Evolutionary conservation across 1,140 invertebrate genomes (phyloP).

Genomic region (Eueides isabella): DNA sequence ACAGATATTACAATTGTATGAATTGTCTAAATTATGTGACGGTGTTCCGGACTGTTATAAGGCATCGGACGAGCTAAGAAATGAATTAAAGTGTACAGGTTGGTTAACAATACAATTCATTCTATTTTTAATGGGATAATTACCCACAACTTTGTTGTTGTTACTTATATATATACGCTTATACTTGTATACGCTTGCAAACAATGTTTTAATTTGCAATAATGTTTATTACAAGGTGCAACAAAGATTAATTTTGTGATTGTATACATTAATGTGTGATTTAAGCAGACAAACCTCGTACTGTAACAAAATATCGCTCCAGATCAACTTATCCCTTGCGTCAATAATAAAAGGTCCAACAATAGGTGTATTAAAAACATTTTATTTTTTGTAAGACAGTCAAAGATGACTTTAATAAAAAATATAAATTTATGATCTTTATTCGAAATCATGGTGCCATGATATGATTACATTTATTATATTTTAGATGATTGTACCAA

Average conservation of each 20-base stretch:
- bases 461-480: not conserved
- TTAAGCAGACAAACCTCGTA: not conserved
- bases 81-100: slow-evolving; percentile 97
- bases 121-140: too few relatives aligned
- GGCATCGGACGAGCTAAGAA: slow-evolving; percentile 94
- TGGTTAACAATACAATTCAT: not conserved
- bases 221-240: too few relatives aligned
- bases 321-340: too few relatives aligned
- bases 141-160: too few relatives aligned
- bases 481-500: slow-evolving; percentile 93
- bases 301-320: not conserved
- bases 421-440: not conserved
- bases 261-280: not conserved
- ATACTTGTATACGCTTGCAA: not conserved
- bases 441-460: not conserved
- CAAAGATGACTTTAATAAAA: too few relatives aligned
- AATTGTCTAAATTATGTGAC: slow-evolving; percentile 97
- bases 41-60: slow-evolving; percentile 93
- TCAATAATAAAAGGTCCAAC: too few relatives aligned
- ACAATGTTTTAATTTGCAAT: too few relatives aligned
- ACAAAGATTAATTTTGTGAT: slow-evolving; percentile 24
- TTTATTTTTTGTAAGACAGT: too few relatives aligned
- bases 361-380: too few relatives aligned
- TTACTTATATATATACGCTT: too few relatives aligned
- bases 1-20: slow-evolving; percentile 96